These are phyloP conservation scores for Acrossocheilus wenchowensis DNA, from an alignment of 2,797 vertebrate species.

Conservation along the genomic window DNA sequence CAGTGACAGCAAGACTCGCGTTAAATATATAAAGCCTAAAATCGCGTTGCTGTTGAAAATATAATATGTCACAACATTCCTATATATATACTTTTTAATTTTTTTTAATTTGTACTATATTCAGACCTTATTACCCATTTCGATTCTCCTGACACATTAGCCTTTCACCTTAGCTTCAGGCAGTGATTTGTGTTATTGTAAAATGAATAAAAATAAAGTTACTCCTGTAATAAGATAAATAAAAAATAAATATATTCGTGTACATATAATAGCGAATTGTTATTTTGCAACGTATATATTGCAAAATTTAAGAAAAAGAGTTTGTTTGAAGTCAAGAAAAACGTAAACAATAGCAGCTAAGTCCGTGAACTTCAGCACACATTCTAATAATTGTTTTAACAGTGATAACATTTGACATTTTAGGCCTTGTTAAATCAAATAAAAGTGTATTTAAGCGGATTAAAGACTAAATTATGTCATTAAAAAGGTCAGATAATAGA, in stretches of 20 bases:
- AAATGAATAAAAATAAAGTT: neutral
- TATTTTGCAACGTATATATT: neutral
- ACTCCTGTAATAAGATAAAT: neutral
- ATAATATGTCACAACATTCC: neutral
- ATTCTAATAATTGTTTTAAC: neutral
- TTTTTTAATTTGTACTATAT: neutral
- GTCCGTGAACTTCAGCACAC: conserved; percentile 23
- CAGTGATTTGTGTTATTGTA: conserved; percentile 4
- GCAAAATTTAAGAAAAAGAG: neutral
- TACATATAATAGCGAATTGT: neutral
- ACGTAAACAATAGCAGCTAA: conserved; percentile 48
- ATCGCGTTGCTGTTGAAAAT: neutral
- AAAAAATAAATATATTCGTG: neutral
- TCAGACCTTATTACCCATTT: too few relatives aligned
- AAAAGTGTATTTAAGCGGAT: neutral
- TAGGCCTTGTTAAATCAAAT: too few relatives aligned
- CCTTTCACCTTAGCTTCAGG: neutral
- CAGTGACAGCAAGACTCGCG: neutral
- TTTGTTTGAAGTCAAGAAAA: neutral
- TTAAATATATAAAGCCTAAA: neutral
- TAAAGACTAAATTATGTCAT: neutral
- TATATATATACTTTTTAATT: accelerated
- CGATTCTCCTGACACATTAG: neutral
- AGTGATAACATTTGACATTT: neutral
- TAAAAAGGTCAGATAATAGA: neutral